Conservation (phyloP, 2,888 invertebrate species). For the Notocelia uddmanniana region DNA sequence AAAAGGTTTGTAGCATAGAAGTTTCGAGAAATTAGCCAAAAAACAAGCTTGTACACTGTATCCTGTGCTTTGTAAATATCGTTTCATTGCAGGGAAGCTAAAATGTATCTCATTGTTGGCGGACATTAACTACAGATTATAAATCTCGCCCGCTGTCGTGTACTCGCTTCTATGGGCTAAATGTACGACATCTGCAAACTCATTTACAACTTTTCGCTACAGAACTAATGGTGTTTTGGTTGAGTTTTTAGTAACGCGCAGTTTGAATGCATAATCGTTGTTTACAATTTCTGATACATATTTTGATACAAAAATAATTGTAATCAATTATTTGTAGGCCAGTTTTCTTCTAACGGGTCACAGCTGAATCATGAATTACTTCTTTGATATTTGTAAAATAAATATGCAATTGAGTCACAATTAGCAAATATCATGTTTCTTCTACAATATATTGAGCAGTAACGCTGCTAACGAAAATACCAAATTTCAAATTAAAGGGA, state of each 20-base stretch:
- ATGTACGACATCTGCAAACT: constrained; percentile 58
- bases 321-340: too few species aligned
- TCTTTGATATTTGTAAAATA: too few species aligned
- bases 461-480: too few species aligned
- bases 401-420: too few species aligned
- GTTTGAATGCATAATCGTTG: constrained; percentile 10
- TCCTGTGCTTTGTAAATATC: constrained; percentile 73
- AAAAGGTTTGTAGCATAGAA: constrained; percentile 65
- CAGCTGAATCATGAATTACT: too few species aligned
- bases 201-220: constrained; percentile 60
- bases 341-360: background rate
- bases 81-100: constrained; percentile 70
- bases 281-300: background rate
- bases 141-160: constrained; percentile 71
- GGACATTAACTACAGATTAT: constrained; percentile 78
- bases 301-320: too few species aligned
- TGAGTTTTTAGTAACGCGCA: constrained; percentile 40
- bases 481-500: too few species aligned
- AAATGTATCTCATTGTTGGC: constrained; percentile 80
- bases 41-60: constrained; percentile 72
- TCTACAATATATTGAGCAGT: too few species aligned
- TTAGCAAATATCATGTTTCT: too few species aligned
- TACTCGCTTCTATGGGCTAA: constrained; percentile 52
- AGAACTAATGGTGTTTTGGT: constrained; percentile 51
- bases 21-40: constrained; percentile 72